phyloP scores from a whole-genome alignment of 2,888 invertebrate species.

The Scaptomyza flava region DNA sequence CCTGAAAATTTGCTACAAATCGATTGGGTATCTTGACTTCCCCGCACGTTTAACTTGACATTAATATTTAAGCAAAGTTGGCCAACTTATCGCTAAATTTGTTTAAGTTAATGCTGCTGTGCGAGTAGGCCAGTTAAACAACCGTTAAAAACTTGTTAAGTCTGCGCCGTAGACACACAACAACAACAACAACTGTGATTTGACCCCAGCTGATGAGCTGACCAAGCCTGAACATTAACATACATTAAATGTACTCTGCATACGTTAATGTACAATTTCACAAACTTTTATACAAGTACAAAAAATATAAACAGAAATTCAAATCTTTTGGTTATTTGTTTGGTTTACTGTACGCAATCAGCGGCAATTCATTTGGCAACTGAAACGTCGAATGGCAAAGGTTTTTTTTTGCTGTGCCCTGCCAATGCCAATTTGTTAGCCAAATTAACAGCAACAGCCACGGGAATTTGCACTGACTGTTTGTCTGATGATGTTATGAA shows the following conservation, averaged over 20 bases:
- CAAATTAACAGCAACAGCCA: slow-evolving; percentile 13
- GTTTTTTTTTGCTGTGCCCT: neutral
- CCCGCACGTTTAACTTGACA: slow-evolving; percentile 40
- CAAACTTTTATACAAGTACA: slow-evolving; percentile 27
- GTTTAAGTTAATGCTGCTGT: slow-evolving; percentile 11
- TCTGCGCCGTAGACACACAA: slow-evolving; percentile 8
- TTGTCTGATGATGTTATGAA: neutral
- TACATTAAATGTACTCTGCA: slow-evolving; percentile 50
- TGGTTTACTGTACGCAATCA: slow-evolving; percentile 36
- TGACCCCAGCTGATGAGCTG: slow-evolving; percentile 57
- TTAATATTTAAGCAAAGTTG: slow-evolving; percentile 40
- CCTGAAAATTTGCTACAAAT: neutral
- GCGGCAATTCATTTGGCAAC: slow-evolving; percentile 42
- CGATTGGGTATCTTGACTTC: neutral
- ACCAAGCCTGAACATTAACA: slow-evolving; percentile 54
- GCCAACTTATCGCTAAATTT: slow-evolving; percentile 41
- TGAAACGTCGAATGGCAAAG: slow-evolving; percentile 6
- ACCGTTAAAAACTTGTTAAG: slow-evolving; percentile 34
- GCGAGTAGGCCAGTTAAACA: slow-evolving; percentile 14
- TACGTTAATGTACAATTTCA: slow-evolving; percentile 52
- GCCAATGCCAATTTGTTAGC: slow-evolving; percentile 32
- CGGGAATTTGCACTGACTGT: slow-evolving; percentile 3
- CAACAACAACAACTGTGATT: slow-evolving; percentile 25
- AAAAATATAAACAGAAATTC: too few species aligned
- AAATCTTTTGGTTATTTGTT: neutral